Base-by-base conservation (phyloP, 2,888 invertebrate species). In the Epinotia bilunana region DNA sequence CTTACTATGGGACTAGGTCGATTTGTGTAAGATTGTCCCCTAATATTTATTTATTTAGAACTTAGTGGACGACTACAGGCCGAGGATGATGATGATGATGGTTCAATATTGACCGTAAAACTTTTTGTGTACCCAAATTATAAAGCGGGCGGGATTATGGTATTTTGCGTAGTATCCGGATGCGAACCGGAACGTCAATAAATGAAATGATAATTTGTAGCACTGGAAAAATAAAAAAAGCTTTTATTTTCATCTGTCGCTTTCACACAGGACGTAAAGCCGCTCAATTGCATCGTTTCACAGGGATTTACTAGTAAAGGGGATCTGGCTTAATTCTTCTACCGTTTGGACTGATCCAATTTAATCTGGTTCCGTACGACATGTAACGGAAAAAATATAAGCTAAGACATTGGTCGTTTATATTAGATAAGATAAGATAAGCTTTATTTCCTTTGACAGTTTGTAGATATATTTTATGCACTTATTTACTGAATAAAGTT, bases 311-410 rank as follows among this genome's bases (percentile, higher is more conserved):
- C 74, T 67, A 75, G 75, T 62, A 67, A 67, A 61, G 78, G 80
- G 81, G 84, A 88, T 86, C 85, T 82, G 80, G 81, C 58, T 86
- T 86, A 88, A 87, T 84, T 81, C 87, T 81, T 78, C 83, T 80
- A 82, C 80, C 82, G 80, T 84, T 84, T 82, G 80, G 78, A 81
- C 80, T 87, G 86, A 86, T 86, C 87, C 86, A 77, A 81, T 83
- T 87, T 87, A 87, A 88, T 86, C 84, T 77, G 77, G 78, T 81
- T 81, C 82, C 80, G 86, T 85, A 81, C 83, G 82, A 84, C 83
- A 84, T 81, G 75, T 80, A 80, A 81, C 80, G 82, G 80, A 80
- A 77, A 75, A 76, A 80, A 71, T 61, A 62, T 82, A 86, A 82
- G 78, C 80, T 81, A 82, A 83, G 79, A 81, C 81, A 81, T 64